Evolutionary conservation across 2,888 invertebrate species (phyloP).

Genomic region (Eupeodes latifasciatus): DNA sequence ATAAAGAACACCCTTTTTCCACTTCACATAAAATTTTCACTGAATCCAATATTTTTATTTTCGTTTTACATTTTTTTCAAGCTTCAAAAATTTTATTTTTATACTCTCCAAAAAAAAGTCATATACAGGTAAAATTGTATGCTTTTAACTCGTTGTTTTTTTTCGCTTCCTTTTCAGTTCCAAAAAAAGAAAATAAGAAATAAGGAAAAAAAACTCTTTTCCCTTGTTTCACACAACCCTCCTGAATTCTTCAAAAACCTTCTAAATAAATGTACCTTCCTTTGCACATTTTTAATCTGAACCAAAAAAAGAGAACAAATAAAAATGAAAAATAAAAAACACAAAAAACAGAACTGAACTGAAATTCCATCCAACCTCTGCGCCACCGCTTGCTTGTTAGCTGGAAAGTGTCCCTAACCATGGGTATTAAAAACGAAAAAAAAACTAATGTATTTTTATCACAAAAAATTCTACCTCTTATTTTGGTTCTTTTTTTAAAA

Average conservation of each 20-base stretch:
- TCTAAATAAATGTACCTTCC: slow-evolving; percentile 56
- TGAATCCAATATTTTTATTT: not conserved
- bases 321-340: slow-evolving; percentile 36
- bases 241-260: slow-evolving; percentile 56
- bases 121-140: slow-evolving; percentile 5
- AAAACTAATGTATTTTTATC: slow-evolving; percentile 33
- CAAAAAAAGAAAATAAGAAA: not conserved
- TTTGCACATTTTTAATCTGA: slow-evolving; percentile 67
- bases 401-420: slow-evolving; percentile 34
- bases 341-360: slow-evolving; percentile 3
- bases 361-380: slow-evolving; percentile 30
- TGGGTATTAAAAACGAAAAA: slow-evolving; percentile 21
- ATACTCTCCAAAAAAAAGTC: slow-evolving; percentile 10
- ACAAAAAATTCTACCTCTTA: slow-evolving; percentile 42
- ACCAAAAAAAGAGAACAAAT: slow-evolving; percentile 48
- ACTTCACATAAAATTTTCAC: not conserved
- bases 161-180: not conserved
- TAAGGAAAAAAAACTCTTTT: not conserved
- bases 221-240: slow-evolving; percentile 21
- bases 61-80: slow-evolving; percentile 2
- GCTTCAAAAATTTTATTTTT: slow-evolving; percentile 6
- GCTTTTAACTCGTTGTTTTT: slow-evolving; percentile 1
- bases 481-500: slow-evolving; percentile 52
- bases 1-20: slow-evolving; percentile 9
- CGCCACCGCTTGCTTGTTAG: slow-evolving; percentile 10